These are phyloP conservation scores for Gambusia holbrooki DNA, from an alignment of 2,113 vertebrate species.

Conservation along the genomic window DNA sequence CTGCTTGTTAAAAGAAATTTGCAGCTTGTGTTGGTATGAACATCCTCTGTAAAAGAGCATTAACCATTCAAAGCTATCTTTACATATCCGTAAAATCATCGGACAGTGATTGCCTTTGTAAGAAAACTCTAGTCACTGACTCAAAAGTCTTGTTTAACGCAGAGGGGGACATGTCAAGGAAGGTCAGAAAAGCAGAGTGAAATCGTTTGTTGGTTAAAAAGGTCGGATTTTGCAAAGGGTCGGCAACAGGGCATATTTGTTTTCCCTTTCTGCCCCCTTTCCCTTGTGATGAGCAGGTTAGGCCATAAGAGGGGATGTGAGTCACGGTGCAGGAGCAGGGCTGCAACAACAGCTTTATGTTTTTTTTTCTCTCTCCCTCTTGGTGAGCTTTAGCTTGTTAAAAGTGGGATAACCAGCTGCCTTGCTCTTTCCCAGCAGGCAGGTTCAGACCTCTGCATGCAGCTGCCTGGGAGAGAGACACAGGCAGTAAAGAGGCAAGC, in stretches of 20 bases:
- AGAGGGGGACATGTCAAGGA: conserved; percentile 48
- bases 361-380: conserved; percentile 24
- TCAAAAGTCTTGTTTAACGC: conserved; percentile 58
- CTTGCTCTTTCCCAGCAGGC: conserved; percentile 63
- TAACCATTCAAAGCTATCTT: conserved; percentile 23
- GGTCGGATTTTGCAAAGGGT: conserved; percentile 60
- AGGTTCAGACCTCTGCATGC: conserved; percentile 70
- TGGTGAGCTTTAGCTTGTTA: conserved; percentile 46
- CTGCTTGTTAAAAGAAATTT: neutral
- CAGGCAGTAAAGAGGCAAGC: conserved; percentile 67
- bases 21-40: neutral
- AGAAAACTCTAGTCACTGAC: conserved; percentile 53
- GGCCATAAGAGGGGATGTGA: conserved; percentile 51
- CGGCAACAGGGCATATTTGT: conserved; percentile 43
- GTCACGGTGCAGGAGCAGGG: conserved; percentile 56
- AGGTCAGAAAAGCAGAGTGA: conserved; percentile 69
- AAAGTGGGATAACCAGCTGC: conserved; percentile 25
- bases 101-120: conserved; percentile 48
- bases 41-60: conserved; percentile 9
- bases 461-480: conserved; percentile 53
- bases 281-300: conserved; percentile 48
- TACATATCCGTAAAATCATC: conserved; percentile 59
- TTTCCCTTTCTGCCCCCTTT: conserved; percentile 35
- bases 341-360: conserved; percentile 53
- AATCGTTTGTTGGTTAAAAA: conserved; percentile 63